Evolutionary conservation across 2,888 invertebrate genomes (phyloP), one percentile per base, ranked within the genome.

Genomic region (Acronicta alni): DNA sequence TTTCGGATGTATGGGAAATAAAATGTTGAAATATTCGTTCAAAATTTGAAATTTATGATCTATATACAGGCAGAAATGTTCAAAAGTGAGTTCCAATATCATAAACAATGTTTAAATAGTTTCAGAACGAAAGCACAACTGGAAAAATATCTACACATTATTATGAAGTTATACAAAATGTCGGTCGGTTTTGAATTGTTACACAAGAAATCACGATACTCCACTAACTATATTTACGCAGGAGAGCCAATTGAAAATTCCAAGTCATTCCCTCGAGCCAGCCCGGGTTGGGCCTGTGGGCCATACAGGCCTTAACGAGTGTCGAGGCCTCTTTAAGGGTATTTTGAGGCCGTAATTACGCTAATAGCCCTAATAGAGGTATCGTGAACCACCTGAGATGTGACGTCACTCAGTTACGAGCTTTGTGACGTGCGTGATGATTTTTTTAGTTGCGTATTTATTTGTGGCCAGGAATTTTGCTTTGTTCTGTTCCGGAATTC

Each of bases 341-440:
- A 79, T 83, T 85, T 80, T 73, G 81, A 77, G 75, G 71, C 79
- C 76, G 85, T 88, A 86, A 90, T 90, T 89, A 89, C 80, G 77
- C 81, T 88, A 89, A 89, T 87, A 84, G 84, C 82, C 72, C 64
- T 88, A 86, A 86, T 85, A 83, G 83, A 82, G 85, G 82, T 81
- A 80, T 80, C 77, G 74, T 73, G 77, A 70, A 74, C 79, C 81
- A 82, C 82, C 81, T 85, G 82, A 80, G 80, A 79, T 79, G 74
- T 75, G 74, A 72, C 30, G 63, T 59, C 57, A 67, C 63, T 63
- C 53, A 57, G n/a, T 41, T 53, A 26, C 18, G 15, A 32, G 42
- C 44, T 51, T 44, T 55, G 42, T 48, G 18, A 44, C 23, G 48
- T 17, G 7, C 12, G 16, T 14, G 20, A 9, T 32, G 26, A 39